phyloP scores from a whole-genome alignment of 1,140 invertebrate genomes.

The Aethina tumida region DNA sequence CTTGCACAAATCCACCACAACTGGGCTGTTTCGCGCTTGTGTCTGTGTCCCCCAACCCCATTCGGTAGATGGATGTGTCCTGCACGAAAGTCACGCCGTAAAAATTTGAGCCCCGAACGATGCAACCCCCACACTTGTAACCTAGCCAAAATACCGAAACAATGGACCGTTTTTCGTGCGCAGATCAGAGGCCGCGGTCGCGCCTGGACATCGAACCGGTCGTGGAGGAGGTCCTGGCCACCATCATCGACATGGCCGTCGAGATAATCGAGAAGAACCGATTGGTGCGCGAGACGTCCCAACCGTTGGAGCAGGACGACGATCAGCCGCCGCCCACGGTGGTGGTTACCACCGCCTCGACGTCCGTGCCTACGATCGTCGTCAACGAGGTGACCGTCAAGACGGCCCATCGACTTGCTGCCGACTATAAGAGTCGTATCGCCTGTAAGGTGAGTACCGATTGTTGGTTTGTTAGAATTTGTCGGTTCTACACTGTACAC shows the following conservation, averaged over 20 bases:
- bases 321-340: neutral
- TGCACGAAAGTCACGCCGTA: too few species aligned
- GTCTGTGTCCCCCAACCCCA: too few species aligned
- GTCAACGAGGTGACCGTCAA: constrained; percentile 8
- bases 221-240: constrained; percentile 21
- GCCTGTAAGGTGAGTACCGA: too few species aligned
- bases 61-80: too few species aligned
- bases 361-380: constrained; percentile 1
- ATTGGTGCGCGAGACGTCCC: constrained; percentile 9
- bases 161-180: neutral
- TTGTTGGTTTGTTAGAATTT: too few species aligned
- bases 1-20: too few species aligned
- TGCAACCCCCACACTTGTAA: too few species aligned
- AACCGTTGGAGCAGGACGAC: too few species aligned
- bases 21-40: too few species aligned
- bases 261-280: constrained; percentile 23
- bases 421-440: constrained; percentile 3
- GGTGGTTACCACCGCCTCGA: neutral
- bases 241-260: constrained; percentile 30
- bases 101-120: too few species aligned
- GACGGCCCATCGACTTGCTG: constrained; percentile 9
- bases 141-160: too few species aligned
- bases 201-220: constrained; percentile 13
- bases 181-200: constrained; percentile 2
- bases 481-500: too few species aligned